Conservation (phyloP, 2,888 invertebrate genomes). For the Drosophila recens region DNA sequence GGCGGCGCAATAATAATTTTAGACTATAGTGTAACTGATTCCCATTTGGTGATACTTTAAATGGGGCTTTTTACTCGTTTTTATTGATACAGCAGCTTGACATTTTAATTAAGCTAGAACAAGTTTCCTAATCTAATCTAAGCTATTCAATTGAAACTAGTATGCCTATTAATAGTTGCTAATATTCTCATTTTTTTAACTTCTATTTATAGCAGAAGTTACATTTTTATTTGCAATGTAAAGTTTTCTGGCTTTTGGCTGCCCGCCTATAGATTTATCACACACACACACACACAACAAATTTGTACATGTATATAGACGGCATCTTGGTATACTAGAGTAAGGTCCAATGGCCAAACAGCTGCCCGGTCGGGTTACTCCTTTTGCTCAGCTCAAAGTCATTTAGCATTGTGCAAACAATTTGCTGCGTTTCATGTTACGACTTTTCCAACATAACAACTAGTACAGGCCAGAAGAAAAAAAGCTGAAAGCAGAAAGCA, state of each 20-base stretch:
- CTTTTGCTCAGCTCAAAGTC: slow-evolving; percentile 49
- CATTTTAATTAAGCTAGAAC: slow-evolving; percentile 2
- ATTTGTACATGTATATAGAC: not conserved
- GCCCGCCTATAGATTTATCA: slow-evolving; percentile 46
- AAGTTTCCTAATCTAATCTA: not conserved
- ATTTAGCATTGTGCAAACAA: slow-evolving; percentile 71
- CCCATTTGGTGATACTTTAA: not conserved
- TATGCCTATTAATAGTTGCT: slow-evolving; percentile 24
- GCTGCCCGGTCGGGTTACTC: slow-evolving; percentile 33
- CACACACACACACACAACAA: slow-evolving; percentile 6
- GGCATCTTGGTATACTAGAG: not conserved
- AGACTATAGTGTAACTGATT: not conserved
- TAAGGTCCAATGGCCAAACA: slow-evolving; percentile 16
- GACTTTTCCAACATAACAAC: slow-evolving; percentile 61
- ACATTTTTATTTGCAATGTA: slow-evolving; percentile 37
- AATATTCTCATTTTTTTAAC: not conserved
- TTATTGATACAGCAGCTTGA: slow-evolving; percentile 2
- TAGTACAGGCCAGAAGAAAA: slow-evolving; percentile 36
- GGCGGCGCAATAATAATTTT: not conserved
- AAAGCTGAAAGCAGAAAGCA: slow-evolving; percentile 27
- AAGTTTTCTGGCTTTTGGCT: slow-evolving; percentile 9
- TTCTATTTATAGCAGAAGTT: slow-evolving; percentile 20
- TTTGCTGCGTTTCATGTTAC: slow-evolving; percentile 76
- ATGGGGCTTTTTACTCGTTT: not conserved
- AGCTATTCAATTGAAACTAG: slow-evolving; percentile 2